These are phyloP conservation scores for Cephalotes varians DNA, from an alignment of 2,888 invertebrate genomes.

Conservation along the genomic window DNA sequence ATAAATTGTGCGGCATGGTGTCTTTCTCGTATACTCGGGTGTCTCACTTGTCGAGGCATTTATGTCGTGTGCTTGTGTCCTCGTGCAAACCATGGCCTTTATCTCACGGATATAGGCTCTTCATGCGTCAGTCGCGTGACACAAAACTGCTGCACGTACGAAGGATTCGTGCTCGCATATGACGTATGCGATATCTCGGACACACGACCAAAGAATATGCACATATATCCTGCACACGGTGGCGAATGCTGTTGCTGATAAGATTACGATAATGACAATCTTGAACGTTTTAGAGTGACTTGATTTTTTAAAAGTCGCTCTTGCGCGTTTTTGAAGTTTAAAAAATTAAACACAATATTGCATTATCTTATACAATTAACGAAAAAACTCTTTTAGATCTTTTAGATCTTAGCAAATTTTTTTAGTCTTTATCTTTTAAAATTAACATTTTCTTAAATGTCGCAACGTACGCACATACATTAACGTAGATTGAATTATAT, in stretches of 20 bases:
- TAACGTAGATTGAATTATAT: neutral
- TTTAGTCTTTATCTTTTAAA: neutral
- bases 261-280: slow-evolving; percentile 40
- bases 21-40: neutral
- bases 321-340: neutral
- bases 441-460: neutral
- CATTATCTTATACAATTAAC: neutral
- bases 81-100: slow-evolving; percentile 24
- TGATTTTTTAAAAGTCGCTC: slow-evolving; percentile 14
- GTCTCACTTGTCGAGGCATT: neutral
- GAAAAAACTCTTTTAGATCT: too few species aligned
- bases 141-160: slow-evolving; percentile 15
- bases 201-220: neutral
- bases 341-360: neutral
- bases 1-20: neutral
- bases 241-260: slow-evolving; percentile 35
- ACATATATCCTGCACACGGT: neutral
- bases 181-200: slow-evolving; percentile 39
- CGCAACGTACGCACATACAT: too few species aligned
- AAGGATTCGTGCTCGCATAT: slow-evolving; percentile 30
- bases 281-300: slow-evolving; percentile 40
- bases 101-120: slow-evolving; percentile 41
- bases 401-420: neutral
- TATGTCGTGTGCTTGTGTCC: slow-evolving; percentile 3
- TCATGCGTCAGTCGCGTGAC: slow-evolving; percentile 42